Evolutionary conservation across 2,888 invertebrate species (phyloP).

Genomic region (Sceliomorpha sp.): DNA sequence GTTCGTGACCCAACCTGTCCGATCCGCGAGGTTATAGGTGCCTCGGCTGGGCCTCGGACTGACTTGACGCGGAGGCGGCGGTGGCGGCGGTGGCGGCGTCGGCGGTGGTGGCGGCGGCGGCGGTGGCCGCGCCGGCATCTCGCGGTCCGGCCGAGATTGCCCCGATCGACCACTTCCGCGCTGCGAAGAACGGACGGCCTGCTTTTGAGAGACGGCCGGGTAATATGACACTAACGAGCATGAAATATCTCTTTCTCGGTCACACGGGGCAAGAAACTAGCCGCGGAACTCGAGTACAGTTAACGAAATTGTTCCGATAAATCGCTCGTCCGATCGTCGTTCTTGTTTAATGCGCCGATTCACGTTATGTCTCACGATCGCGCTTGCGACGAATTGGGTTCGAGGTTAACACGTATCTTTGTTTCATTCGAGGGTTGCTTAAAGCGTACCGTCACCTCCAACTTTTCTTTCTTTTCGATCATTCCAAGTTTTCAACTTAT

Average conservation of each 20-base stretch:
- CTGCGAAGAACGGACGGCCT: slow-evolving; percentile 52
- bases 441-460: no score
- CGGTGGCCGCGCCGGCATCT: slow-evolving; percentile 64
- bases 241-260: slow-evolving; percentile 55
- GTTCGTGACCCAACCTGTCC: slow-evolving; percentile 77
- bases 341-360: slow-evolving; percentile 33
- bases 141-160: slow-evolving; percentile 63
- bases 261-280: slow-evolving; percentile 54
- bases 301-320: slow-evolving; percentile 57
- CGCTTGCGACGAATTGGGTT: no score
- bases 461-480: no score
- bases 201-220: slow-evolving; percentile 53
- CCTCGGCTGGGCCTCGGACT: slow-evolving; percentile 31
- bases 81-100: no score
- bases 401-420: no score
- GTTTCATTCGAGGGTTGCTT: no score
- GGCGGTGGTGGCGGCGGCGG: no score
- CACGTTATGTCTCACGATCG: not conserved
- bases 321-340: slow-evolving; percentile 25
- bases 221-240: slow-evolving; percentile 57
- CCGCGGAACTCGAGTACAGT: slow-evolving; percentile 51
- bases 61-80: slow-evolving; percentile 1
- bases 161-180: slow-evolving; percentile 66
- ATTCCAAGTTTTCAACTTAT: no score
- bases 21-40: slow-evolving; percentile 63